These are phyloP conservation scores for Amblyteles armatorius DNA, from an alignment of 2,888 invertebrate genomes.

Conservation along the genomic window DNA sequence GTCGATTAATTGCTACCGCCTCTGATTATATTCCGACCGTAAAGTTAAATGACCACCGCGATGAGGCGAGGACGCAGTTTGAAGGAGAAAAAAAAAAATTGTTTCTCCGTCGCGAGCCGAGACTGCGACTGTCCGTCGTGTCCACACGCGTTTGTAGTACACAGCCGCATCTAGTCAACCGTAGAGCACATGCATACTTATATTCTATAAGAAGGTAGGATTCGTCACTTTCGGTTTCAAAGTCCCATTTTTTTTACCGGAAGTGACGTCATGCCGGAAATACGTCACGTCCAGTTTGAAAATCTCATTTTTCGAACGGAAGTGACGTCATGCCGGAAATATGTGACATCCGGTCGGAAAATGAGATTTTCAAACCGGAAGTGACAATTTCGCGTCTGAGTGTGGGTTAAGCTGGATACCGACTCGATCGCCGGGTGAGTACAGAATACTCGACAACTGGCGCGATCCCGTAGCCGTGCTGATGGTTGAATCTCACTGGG, in stretches of 20 bases:
- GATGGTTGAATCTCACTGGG: neutral
- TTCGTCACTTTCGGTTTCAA: too few species aligned
- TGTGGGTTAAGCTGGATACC: neutral
- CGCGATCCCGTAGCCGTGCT: neutral
- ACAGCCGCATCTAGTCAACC: constrained; percentile 17
- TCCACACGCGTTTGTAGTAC: neutral
- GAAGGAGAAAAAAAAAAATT: constrained; percentile 1
- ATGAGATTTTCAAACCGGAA: too few species aligned
- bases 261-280: too few species aligned
- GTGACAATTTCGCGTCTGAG: neutral
- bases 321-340: too few species aligned
- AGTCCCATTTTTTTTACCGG: too few species aligned
- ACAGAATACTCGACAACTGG: neutral
- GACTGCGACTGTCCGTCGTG: neutral
- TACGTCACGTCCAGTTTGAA: too few species aligned
- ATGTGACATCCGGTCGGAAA: too few species aligned
- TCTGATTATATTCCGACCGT: constrained; percentile 35
- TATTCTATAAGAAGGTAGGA: neutral
- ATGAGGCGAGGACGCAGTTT: neutral
- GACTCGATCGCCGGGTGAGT: neutral
- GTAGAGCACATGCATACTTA: neutral
- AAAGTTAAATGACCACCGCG: constrained; percentile 15
- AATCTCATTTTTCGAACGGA: too few species aligned
- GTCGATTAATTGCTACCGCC: constrained; percentile 25
- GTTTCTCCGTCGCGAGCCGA: neutral